phyloP scores from a whole-genome alignment of 1,140 invertebrate genomes.

The Macrobrachium rosenbergii region DNA sequence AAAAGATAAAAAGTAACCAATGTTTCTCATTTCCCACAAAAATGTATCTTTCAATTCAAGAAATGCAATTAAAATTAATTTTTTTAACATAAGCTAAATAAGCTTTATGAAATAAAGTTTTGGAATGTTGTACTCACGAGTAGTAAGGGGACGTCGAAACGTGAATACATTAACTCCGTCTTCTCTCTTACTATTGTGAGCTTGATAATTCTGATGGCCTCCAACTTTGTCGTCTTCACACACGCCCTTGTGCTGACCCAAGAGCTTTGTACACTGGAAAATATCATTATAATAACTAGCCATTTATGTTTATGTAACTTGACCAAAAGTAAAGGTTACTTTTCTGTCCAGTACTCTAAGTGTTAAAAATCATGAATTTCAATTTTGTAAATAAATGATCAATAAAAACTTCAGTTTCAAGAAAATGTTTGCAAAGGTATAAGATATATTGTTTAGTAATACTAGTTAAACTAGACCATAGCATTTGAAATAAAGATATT shows the following conservation, averaged over 20 bases:
- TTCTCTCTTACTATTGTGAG: conserved; percentile 71
- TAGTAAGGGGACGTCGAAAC: conserved; percentile 62
- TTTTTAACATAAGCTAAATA: background rate
- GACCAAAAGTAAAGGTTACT: too few relatives aligned
- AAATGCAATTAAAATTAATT: background rate
- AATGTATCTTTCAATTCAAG: background rate
- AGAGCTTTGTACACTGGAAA: conserved; percentile 84
- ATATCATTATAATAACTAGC: conserved; percentile 11
- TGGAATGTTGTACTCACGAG: conserved; percentile 40
- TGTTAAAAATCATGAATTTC: too few relatives aligned
- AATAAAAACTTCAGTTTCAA: too few relatives aligned
- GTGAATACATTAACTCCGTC: conserved; percentile 78
- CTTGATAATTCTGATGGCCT: conserved; percentile 77
- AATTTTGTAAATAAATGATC: too few relatives aligned
- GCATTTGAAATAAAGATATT: too few relatives aligned
- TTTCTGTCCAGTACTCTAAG: too few relatives aligned
- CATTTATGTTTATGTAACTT: too few relatives aligned
- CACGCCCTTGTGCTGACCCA: conserved; percentile 87
- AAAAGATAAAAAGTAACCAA: too few relatives aligned
- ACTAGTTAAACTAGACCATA: too few relatives aligned
- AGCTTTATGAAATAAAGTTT: background rate
- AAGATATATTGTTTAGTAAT: too few relatives aligned
- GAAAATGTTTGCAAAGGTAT: too few relatives aligned
- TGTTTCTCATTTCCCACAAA: too few relatives aligned
- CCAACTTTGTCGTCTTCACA: conserved; percentile 85